Percentiles rank a stretch among this genome's conserved stretches.
Evolutionary conservation across 2,113 vertebrate genomes (phyloP).

Genomic region (Cariama cristata): DNA sequence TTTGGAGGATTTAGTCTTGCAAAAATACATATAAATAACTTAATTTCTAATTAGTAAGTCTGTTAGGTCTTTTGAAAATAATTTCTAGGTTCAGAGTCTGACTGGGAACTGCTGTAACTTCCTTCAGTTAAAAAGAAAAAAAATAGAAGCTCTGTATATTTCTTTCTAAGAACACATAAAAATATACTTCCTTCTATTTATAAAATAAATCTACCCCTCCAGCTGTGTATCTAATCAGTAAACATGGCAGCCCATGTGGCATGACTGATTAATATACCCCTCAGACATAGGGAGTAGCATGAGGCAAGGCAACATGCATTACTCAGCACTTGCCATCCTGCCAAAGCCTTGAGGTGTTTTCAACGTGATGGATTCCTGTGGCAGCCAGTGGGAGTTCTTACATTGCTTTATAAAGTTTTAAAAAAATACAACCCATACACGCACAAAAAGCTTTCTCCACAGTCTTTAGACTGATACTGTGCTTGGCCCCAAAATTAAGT

Average conservation of each 20-base stretch:
- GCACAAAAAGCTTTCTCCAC: neutral
- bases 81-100: neutral
- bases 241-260: slow-evolving; percentile 35
- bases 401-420: neutral
- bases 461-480: neutral
- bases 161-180: neutral
- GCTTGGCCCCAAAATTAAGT: neutral
- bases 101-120: neutral
- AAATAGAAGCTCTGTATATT: neutral
- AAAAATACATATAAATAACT: neutral
- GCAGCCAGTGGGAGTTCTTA: neutral
- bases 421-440: neutral
- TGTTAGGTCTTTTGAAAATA: neutral
- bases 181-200: slow-evolving; percentile 7
- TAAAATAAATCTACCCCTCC: slow-evolving; percentile 37
- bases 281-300: neutral
- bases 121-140: neutral
- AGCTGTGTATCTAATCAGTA: slow-evolving; percentile 64
- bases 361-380: neutral
- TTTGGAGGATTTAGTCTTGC: neutral
- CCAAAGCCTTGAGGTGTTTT: slow-evolving; percentile 30
- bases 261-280: slow-evolving; percentile 27
- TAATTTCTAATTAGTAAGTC: neutral
- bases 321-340: slow-evolving; percentile 38
- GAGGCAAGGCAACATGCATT: neutral